A percentile compares a stretch with the other conserved stretches of the same genome.
phyloP scores from a whole-genome alignment of 1,140 invertebrate species.

The Cotesia chilonis region DNA sequence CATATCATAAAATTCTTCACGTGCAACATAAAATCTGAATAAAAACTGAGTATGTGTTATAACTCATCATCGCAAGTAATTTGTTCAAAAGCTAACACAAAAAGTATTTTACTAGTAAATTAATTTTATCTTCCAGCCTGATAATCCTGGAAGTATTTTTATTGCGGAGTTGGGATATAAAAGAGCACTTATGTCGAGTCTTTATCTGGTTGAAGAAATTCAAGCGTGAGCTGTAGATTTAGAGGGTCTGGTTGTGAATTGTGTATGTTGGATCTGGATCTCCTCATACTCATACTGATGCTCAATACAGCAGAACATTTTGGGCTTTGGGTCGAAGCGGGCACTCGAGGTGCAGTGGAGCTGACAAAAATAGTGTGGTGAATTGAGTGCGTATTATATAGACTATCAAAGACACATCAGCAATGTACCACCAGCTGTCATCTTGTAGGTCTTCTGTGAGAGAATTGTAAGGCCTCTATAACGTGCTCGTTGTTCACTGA shows the following conservation, averaged over 20 bases:
- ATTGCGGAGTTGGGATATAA: neutral
- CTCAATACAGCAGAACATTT: too few relatives aligned
- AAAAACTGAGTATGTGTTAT: too few relatives aligned
- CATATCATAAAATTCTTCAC: too few relatives aligned
- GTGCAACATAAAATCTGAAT: too few relatives aligned
- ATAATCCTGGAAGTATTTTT: too few relatives aligned
- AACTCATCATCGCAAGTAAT: too few relatives aligned
- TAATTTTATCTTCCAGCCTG: neutral
- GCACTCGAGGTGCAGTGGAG: neutral
- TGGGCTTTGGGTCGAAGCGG: too few relatives aligned
- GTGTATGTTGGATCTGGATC: too few relatives aligned
- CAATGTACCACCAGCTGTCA: constrained; percentile 12
- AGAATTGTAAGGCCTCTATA: constrained; percentile 53
- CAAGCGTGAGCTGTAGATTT: neutral
- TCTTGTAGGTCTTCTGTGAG: constrained; percentile 56
- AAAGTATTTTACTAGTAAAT: neutral
- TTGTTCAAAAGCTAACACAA: too few relatives aligned
- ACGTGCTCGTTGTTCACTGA: neutral
- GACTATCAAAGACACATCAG: neutral
- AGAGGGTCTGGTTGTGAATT: too few relatives aligned
- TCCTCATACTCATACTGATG: too few relatives aligned
- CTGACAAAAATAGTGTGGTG: constrained; percentile 15
- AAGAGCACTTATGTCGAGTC: constrained; percentile 2
- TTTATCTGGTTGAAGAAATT: neutral
- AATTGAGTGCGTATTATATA: neutral